phyloP scores from a whole-genome alignment of 2,797 vertebrate genomes.

The Phalanger gymnotis region DNA sequence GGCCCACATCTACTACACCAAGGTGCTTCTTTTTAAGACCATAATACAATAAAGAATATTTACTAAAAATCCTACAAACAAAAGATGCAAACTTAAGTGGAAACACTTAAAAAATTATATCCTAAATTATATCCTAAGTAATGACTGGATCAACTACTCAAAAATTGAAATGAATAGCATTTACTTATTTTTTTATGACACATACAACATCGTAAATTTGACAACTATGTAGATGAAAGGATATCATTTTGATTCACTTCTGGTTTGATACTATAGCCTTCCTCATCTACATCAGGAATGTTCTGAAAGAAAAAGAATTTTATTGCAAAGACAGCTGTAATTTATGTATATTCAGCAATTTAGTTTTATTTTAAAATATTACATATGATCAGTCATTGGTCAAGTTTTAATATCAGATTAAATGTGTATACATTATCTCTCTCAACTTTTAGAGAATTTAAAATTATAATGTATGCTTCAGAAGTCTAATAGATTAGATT shows the following conservation, averaged over 20 bases:
- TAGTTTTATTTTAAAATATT: conserved; percentile 30
- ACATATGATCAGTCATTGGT: conserved; percentile 23
- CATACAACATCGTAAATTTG: conserved; percentile 40
- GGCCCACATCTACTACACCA: not conserved
- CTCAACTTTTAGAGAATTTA: conserved; percentile 40
- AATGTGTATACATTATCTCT: conserved; percentile 3
- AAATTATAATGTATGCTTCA: conserved; percentile 26
- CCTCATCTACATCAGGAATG: conserved; percentile 95
- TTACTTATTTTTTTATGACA: not conserved
- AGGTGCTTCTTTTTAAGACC: not conserved
- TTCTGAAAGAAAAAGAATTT: conserved; percentile 86
- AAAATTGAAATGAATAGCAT: not conserved
- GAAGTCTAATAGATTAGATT: conserved; percentile 23
- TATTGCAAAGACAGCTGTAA: conserved; percentile 53
- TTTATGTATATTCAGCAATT: not conserved
- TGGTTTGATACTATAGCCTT: conserved; percentile 97
- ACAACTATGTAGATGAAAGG: conserved; percentile 84
- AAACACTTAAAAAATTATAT: not conserved
- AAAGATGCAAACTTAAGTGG: not conserved
- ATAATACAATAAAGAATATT: not conserved
- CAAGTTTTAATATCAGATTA: conserved; percentile 45
- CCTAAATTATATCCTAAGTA: not conserved
- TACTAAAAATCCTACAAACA: not conserved
- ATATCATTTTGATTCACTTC: conserved; percentile 96
- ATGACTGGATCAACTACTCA: not conserved